Conservation (phyloP, 1,140 invertebrate genomes). For the Conus ventricosus region DNA sequence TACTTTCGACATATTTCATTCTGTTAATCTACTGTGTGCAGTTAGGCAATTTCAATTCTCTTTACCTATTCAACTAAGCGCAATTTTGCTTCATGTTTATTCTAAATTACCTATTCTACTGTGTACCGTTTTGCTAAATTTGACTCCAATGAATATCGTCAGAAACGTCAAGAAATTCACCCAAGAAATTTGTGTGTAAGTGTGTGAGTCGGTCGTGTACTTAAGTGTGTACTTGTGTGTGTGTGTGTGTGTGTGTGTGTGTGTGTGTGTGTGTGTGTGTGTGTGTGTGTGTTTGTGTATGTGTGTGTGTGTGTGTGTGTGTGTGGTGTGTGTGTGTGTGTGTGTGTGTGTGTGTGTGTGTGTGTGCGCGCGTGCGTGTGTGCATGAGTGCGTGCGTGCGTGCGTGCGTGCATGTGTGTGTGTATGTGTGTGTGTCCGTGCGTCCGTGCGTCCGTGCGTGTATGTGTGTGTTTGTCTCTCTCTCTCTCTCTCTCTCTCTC, state of each 20-base stretch:
- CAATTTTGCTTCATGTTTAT: too few species aligned
- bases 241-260: background rate
- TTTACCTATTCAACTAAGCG: too few species aligned
- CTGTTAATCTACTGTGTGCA: too few species aligned
- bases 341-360: background rate
- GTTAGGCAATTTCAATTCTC: too few species aligned
- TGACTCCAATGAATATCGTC: background rate
- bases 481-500: too few species aligned
- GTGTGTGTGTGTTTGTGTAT: background rate
- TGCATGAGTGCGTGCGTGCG: background rate
- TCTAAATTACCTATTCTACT: too few species aligned
- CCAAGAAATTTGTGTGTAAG: background rate
- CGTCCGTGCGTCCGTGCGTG: background rate
- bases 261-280: background rate
- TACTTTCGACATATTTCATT: too few species aligned
- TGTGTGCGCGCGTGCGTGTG: background rate
- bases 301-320: too few species aligned
- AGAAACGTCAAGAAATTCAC: background rate
- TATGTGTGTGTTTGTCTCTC: background rate
- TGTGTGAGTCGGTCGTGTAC: background rate
- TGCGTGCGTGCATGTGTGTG: too few species aligned
- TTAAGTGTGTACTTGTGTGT: background rate
- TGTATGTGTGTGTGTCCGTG: background rate
- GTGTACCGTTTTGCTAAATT: too few species aligned
- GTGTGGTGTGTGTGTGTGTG: background rate